Base-by-base conservation (phyloP, 2,797 vertebrate species). In the Crax fasciolata region DNA sequence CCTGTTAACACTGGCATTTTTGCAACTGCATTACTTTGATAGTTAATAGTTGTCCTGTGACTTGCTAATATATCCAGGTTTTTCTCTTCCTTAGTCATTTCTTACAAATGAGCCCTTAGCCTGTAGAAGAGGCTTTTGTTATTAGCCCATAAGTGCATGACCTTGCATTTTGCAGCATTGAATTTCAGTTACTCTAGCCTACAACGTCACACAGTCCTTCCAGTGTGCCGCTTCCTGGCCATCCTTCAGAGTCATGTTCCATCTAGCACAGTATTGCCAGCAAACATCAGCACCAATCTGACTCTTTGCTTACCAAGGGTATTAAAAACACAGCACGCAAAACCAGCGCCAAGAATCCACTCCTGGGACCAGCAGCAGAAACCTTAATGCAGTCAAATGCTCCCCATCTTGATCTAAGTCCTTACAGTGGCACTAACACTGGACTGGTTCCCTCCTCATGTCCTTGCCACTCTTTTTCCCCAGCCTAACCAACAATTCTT, bases 121-220 rank as follows among this genome's bases (percentile, higher is more conserved):
- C 46, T 75, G 62, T 72, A 90, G 76, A 62, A 85, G 76, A 88
- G 43, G 54, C 82, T 94, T 96, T 94, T 61, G 62, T 94, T 95
- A 81, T 91, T 86, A 94, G 73, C 73, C 84, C 0, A 0, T 78
- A 88, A 94, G 89, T 81, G 73, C 94, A 91, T 76, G 93, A 94
- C 93, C 93, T 93, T 94, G 91, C 93, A 91, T 96, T 97, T 89
- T 88, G 66, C 24, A 78, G 76, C 93, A 94, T 93, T 93, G 95
- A 95, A 93, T 96, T 97, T 96, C 94, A 88, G 59, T 97, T 95
- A 94, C 87, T 94, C 23, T 55, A 91, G 87, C n/a, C 73, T 85
- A 39, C 27, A 49, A 86, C 39, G 5, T 95, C 93, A 94, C 2
- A 0, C 21, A 4, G 79, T 58, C 89, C 93, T 95, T 94, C 89